These are phyloP conservation scores for Leguminivora glycinivorella DNA, from an alignment of 1,140 invertebrate genomes.

Conservation along the genomic window DNA sequence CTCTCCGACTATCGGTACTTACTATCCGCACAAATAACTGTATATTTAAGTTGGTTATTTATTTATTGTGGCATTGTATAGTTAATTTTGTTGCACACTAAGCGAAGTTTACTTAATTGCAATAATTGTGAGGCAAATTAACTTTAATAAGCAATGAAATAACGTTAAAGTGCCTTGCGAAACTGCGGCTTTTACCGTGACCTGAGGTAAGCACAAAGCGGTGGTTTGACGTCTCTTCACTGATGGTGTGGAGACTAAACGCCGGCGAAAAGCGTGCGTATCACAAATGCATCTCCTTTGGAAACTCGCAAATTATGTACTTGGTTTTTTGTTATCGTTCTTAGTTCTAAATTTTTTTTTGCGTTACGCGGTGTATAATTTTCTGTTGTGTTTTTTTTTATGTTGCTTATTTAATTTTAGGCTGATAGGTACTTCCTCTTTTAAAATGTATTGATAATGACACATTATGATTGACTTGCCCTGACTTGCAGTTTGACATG, in stretches of 20 bases:
- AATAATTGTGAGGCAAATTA: constrained; percentile 26
- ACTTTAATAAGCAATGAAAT: constrained; percentile 10
- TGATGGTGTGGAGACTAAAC: not conserved
- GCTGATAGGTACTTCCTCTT: constrained; percentile 15
- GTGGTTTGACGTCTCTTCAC: not conserved
- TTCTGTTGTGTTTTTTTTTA: constrained; percentile 43
- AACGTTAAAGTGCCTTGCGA: constrained; percentile 33
- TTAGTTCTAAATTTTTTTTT: constrained; percentile 53
- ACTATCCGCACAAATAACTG: constrained; percentile 69
- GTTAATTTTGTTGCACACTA: constrained; percentile 55
- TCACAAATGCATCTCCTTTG: constrained; percentile 47
- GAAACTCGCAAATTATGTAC: constrained; percentile 55
- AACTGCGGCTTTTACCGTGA: not conserved
- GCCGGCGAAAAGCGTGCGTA: constrained; percentile 5
- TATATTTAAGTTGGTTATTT: constrained; percentile 59
- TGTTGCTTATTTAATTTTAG: constrained; percentile 55
- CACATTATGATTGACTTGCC: not conserved
- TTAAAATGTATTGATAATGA: constrained; percentile 19
- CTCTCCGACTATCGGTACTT: constrained; percentile 59
- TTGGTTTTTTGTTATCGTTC: constrained; percentile 63
- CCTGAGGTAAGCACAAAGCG: not conserved
- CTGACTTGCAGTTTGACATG: constrained; percentile 7
- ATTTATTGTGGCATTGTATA: constrained; percentile 62
- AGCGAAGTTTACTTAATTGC: constrained; percentile 70
- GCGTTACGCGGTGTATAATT: constrained; percentile 45